Evolutionary conservation across 2,888 invertebrate species (phyloP).

Genomic region (Petrolisthes cinctipes): DNA sequence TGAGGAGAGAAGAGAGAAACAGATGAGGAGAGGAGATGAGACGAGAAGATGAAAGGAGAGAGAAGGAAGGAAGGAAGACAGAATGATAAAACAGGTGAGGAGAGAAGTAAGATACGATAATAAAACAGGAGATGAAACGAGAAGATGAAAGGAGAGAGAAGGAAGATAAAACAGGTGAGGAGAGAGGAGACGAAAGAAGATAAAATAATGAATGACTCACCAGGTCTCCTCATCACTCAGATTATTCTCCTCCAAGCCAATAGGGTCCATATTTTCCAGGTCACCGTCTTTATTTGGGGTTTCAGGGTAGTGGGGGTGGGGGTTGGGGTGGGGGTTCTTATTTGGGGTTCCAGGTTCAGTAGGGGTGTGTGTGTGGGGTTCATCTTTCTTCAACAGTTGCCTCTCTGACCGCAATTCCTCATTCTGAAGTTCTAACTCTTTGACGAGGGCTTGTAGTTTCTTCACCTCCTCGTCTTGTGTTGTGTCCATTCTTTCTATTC

Average conservation of each 20-base stretch:
- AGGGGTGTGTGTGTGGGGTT: background rate
- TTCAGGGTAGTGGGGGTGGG: constrained; percentile 5
- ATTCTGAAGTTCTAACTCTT: constrained; percentile 50
- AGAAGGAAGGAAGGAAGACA: background rate
- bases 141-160: background rate
- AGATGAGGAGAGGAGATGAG: background rate
- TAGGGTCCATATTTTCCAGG: constrained; percentile 43
- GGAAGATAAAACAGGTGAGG: background rate
- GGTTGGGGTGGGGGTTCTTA: background rate
- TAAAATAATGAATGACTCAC: constrained; percentile 26
- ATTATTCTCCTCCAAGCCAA: constrained; percentile 36
- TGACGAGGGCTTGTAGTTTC: constrained; percentile 49
- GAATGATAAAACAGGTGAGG: background rate
- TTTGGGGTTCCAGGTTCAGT: background rate
- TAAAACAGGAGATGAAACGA: background rate
- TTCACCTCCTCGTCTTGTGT: constrained; percentile 42
- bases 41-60: background rate
- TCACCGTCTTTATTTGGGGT: background rate
- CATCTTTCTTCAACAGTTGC: constrained; percentile 54
- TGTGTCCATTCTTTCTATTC: constrained; percentile 37
- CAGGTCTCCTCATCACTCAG: constrained; percentile 53
- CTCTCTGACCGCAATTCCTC: constrained; percentile 52
- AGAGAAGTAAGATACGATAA: background rate
- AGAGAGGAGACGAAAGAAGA: constrained; percentile 2
- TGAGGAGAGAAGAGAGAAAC: background rate